Base-by-base conservation (phyloP, 2,113 vertebrate genomes). In the Ascaphus truei region DNA sequence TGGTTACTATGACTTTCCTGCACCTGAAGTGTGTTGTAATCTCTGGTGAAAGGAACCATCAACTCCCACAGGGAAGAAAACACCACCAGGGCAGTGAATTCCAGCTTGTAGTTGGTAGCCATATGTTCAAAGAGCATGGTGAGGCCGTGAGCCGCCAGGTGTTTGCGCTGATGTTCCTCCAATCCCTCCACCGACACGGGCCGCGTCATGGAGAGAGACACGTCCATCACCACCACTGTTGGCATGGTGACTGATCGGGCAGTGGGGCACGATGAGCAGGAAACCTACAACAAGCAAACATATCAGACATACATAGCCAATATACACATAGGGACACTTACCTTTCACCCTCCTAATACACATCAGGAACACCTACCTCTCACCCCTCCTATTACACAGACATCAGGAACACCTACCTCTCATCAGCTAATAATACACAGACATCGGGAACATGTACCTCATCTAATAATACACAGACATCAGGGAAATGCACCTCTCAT, bases 121-220 rank as follows among this genome's bases (percentile, higher is more conserved):
- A 99, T 98, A 81, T 99, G 97, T 79, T 99, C 96, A 72, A 99
- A 99, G 10, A 99, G 82, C 96, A 98, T 98, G 0, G 96, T 98
- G 3, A 99, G 86, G 26, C 96, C 97, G 11, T 98, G 95, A 10
- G 94, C 92, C 0, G 97, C 97, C 69, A 99, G 83, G 73, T 98
- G 95, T 62, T 98, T 99, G 64, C 97, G 90, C 85, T 98, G 96
- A 66, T 95, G 94, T 60, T 99, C 97, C 68, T 99, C 97, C 0
- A 83, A 92, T 22, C 95, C 92, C 67, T 98, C 97, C 51, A 91
- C 60, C 0, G 92, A 88, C 77, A 99, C 96, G 0, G 97, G 95
- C 3, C 97, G 92, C 0, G 97, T 98, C 97, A 99, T 99, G 81
- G 97, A 99, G 75, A 99, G 92, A 1, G 97, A 99, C 29, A 93